Conservation (phyloP, 2,888 invertebrate genomes). For the Lasius fuliginosus region DNA sequence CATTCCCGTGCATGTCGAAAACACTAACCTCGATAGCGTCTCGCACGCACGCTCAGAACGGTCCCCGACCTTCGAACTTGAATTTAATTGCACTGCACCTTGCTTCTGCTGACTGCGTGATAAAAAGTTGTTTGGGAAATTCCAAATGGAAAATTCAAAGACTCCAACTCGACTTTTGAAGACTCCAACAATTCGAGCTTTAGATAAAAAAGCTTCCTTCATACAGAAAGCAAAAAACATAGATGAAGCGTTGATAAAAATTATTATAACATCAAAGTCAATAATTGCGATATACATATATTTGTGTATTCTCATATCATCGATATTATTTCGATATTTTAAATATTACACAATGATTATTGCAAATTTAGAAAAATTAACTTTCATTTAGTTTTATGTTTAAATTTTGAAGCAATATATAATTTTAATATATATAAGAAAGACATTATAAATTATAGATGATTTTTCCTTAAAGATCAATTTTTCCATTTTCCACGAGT, state of each 20-base stretch:
- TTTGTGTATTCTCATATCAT: not conserved
- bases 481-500: not conserved
- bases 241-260: not conserved
- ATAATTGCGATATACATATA: not conserved
- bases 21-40: constrained; percentile 55
- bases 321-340: not conserved
- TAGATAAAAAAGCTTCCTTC: not conserved
- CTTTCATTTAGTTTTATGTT: not conserved
- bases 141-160: not conserved
- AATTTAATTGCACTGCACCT: constrained; percentile 53
- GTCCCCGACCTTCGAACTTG: constrained; percentile 55
- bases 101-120: constrained; percentile 29
- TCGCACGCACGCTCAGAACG: constrained; percentile 52
- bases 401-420: not conserved
- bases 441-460: not conserved
- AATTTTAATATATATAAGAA: not conserved
- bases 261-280: not conserved
- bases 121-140: constrained; percentile 8
- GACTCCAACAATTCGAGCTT: not conserved
- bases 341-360: not conserved
- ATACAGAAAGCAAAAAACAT: not conserved
- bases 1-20: constrained; percentile 55
- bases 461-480: not conserved
- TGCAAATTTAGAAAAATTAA: not conserved
- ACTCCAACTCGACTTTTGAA: not conserved